Evolutionary conservation across 2,113 vertebrate species (phyloP).

Genomic region (Petromus typicus): DNA sequence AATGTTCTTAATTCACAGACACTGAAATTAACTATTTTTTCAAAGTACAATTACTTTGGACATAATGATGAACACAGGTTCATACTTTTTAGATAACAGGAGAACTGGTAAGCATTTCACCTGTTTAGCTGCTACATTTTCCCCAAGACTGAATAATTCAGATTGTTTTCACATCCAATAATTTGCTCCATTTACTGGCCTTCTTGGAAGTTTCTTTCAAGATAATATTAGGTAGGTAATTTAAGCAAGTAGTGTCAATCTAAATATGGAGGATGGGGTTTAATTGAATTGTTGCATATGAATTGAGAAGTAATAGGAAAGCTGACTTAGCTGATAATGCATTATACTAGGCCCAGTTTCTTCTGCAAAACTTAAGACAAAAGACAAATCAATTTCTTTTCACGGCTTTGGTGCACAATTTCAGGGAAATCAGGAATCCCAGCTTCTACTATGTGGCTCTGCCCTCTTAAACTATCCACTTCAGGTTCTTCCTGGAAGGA

Average conservation of each 20-base stretch:
- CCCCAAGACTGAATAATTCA: neutral
- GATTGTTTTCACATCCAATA: neutral
- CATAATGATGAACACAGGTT: neutral
- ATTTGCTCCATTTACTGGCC: neutral
- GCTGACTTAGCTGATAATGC: neutral
- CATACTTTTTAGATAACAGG: neutral
- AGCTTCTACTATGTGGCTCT: neutral
- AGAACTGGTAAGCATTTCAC: neutral
- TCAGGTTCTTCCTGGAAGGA: neutral
- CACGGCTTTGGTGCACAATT: neutral
- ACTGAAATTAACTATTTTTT: neutral
- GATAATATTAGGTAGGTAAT: neutral
- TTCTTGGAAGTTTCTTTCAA: constrained; percentile 27
- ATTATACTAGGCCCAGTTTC: neutral
- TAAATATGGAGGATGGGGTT: neutral
- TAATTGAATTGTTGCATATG: neutral
- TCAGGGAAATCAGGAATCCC: neutral
- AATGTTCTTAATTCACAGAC: neutral
- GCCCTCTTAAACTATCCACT: neutral
- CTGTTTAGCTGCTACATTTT: neutral
- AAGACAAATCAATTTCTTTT: neutral
- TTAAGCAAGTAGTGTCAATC: neutral
- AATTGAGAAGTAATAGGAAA: constrained; percentile 4
- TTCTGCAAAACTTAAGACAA: neutral
- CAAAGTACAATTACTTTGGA: neutral